These are phyloP conservation scores for Cyclophora punctaria DNA, from an alignment of 2,888 invertebrate species.

Conservation along the genomic window DNA sequence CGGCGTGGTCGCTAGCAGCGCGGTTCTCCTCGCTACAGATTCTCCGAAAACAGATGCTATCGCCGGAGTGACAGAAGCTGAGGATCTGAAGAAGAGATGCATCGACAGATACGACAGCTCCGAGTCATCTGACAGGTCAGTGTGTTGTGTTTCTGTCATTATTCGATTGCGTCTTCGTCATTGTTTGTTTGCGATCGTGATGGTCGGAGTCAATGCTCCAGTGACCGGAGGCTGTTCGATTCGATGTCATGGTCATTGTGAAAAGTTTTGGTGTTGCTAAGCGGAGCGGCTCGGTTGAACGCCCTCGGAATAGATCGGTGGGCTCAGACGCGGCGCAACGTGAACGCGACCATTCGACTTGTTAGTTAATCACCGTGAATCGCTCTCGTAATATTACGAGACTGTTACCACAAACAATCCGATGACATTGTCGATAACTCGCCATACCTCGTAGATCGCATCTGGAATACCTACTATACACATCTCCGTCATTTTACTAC, in stretches of 20 bases:
- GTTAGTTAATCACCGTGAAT: constrained; percentile 36
- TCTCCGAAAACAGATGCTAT: constrained; percentile 56
- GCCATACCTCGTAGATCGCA: constrained; percentile 38
- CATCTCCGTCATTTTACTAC: too few relatives aligned
- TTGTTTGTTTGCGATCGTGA: constrained; percentile 44
- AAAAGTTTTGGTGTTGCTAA: constrained; percentile 54
- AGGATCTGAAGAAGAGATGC: constrained; percentile 88
- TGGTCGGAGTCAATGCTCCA: constrained; percentile 68
- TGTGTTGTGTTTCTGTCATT: constrained; percentile 26
- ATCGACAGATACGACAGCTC: constrained; percentile 95
- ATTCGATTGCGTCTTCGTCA: constrained; percentile 13
- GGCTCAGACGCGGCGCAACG: constrained; percentile 34
- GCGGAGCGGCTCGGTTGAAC: constrained; percentile 54
- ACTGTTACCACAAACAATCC: constrained; percentile 13
- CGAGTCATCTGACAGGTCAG: constrained; percentile 94
- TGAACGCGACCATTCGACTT: constrained; percentile 27
- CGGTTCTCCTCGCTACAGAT: constrained; percentile 39
- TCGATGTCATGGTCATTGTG: constrained; percentile 71
- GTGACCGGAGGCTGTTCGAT: constrained; percentile 69
- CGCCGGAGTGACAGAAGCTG: constrained; percentile 45
- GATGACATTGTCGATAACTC: constrained; percentile 10
- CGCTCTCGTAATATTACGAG: constrained; percentile 29
- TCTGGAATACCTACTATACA: constrained; percentile 3
- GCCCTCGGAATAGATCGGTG: constrained; percentile 54
- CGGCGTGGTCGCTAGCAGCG: constrained; percentile 62